Percentiles rank a stretch among this genome's conserved stretches.
These are phyloP conservation scores for Embidobia sp. DNA, from an alignment of 2,888 invertebrate genomes.

Conservation along the genomic window DNA sequence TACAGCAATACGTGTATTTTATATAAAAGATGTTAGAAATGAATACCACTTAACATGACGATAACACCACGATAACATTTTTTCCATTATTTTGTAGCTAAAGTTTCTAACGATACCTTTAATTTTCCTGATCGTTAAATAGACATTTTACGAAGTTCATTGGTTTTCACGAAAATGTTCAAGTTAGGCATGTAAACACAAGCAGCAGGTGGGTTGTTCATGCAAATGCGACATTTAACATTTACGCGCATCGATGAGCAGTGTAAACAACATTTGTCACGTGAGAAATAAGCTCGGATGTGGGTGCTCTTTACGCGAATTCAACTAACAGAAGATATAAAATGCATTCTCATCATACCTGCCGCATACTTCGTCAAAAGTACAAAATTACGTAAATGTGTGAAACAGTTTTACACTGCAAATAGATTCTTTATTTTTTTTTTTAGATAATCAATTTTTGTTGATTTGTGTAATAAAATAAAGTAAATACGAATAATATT, in stretches of 20 bases:
- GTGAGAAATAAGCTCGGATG: conserved; percentile 34
- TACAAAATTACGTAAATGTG: too few species aligned
- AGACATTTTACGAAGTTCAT: conserved; percentile 18
- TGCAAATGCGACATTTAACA: conserved; percentile 41
- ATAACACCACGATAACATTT: too few species aligned
- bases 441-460: too few species aligned
- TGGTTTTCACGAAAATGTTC: conserved; percentile 18
- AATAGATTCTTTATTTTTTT: too few species aligned
- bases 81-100: too few species aligned
- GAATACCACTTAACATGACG: too few species aligned
- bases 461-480: too few species aligned
- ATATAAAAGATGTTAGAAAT: too few species aligned
- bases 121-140: conserved; percentile 5
- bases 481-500: too few species aligned
- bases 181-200: conserved; percentile 32
- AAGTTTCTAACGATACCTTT: too few species aligned
- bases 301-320: conserved; percentile 25
- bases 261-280: conserved; percentile 36
- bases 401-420: too few species aligned
- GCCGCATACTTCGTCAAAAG: neutral
- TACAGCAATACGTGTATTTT: too few species aligned
- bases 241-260: conserved; percentile 31
- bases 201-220: conserved; percentile 38
- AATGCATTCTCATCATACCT: conserved; percentile 14
- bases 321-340: conserved; percentile 25